These are phyloP conservation scores for Ptiloglossa arizonensis DNA, from an alignment of 1,140 invertebrate genomes.

Conservation along the genomic window DNA sequence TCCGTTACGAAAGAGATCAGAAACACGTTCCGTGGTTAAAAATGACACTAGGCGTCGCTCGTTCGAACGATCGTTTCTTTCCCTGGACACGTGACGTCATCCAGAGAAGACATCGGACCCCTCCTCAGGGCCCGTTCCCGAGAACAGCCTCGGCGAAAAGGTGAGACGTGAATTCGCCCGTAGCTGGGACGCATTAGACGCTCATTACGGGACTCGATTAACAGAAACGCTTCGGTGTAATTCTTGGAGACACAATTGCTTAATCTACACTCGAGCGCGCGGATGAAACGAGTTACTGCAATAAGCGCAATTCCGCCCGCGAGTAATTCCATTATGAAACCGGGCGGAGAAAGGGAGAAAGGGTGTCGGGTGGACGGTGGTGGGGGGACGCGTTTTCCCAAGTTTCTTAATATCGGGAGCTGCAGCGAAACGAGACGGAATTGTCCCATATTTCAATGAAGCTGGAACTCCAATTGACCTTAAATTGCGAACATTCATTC, in stretches of 20 bases:
- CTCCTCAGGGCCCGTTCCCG: too few relatives aligned
- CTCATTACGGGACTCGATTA: conserved; percentile 29
- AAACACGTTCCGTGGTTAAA: neutral
- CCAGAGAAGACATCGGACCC: too few relatives aligned
- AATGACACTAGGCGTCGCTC: neutral
- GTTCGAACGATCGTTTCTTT: too few relatives aligned
- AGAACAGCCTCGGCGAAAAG: neutral
- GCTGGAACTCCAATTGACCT: conserved; percentile 35
- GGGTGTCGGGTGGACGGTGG: too few relatives aligned
- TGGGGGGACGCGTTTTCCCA: conserved; percentile 15
- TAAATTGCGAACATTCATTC: conserved; percentile 38
- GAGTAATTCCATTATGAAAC: conserved; percentile 38
- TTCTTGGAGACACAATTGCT: conserved; percentile 8
- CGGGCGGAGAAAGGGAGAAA: conserved; percentile 31
- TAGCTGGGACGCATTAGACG: conserved; percentile 10
- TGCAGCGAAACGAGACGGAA: conserved; percentile 20
- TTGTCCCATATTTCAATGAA: conserved; percentile 46
- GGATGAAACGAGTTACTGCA: conserved; percentile 6
- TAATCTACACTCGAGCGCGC: conserved; percentile 10
- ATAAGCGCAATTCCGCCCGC: conserved; percentile 18
- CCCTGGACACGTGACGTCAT: neutral
- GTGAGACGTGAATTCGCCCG: neutral
- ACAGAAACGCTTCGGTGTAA: conserved; percentile 24
- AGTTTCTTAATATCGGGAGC: conserved; percentile 44
- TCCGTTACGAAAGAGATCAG: too few relatives aligned